These are phyloP conservation scores for Pseudococcus longispinus DNA, from an alignment of 2,888 invertebrate genomes.

Conservation along the genomic window DNA sequence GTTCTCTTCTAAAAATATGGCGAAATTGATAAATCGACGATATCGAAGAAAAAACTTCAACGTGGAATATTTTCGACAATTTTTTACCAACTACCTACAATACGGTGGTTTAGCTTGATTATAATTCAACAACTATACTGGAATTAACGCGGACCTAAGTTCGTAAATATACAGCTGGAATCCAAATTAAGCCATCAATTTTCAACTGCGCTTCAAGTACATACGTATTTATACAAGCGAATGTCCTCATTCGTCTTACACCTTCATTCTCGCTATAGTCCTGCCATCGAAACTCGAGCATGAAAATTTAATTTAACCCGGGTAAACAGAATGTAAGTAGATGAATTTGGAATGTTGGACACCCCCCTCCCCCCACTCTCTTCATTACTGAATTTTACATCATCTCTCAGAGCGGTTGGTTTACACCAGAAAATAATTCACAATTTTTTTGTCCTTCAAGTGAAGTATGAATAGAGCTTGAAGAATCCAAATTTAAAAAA, in stretches of 20 bases:
- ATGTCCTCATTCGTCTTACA: not conserved
- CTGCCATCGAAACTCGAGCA: not conserved
- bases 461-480: too few relatives aligned
- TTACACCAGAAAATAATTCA: too few relatives aligned
- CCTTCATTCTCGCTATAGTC: not conserved
- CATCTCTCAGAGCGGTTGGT: too few relatives aligned
- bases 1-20: not conserved
- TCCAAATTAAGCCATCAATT: not conserved
- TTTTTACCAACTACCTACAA: not conserved
- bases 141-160: not conserved
- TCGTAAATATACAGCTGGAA: not conserved
- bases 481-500: too few relatives aligned
- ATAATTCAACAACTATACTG: not conserved
- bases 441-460: too few relatives aligned
- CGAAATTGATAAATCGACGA: too few relatives aligned
- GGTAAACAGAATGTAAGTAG: not conserved
- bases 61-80: not conserved
- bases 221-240: not conserved
- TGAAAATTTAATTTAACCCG: not conserved
- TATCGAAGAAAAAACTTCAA: too few relatives aligned
- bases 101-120: not conserved
- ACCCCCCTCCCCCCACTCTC: too few relatives aligned
- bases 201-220: not conserved
- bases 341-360: too few relatives aligned
- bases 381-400: too few relatives aligned